Percentiles rank a stretch among this genome's conserved stretches.
Conservation (phyloP, 1,140 invertebrate genomes). For the Danaus melanippus region DNA sequence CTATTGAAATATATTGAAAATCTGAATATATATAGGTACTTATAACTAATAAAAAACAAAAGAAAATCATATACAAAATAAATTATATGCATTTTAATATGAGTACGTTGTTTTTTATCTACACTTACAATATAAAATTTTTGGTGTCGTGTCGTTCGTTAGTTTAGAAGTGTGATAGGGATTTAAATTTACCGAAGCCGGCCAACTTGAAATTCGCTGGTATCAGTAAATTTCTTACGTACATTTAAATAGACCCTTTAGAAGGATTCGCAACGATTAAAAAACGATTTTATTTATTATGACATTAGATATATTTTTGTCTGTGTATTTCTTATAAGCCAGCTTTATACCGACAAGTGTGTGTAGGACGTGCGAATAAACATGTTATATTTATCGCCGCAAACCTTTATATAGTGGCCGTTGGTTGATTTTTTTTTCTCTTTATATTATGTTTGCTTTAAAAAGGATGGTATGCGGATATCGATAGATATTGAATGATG, state of each 20-base stretch:
- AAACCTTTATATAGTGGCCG: constrained; percentile 71
- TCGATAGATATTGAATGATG: constrained; percentile 20
- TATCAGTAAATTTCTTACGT: no score
- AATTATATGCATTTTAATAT: no score
- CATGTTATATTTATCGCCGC: constrained; percentile 69
- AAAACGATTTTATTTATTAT: constrained; percentile 36
- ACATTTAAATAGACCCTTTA: no score
- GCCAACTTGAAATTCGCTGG: no score
- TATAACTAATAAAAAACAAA: no score
- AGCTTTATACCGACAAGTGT: constrained; percentile 30
- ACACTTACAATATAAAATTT: no score
- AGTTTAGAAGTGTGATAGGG: constrained; percentile 37
- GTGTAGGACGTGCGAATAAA: constrained; percentile 72
- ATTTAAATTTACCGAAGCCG: constrained; percentile 62
- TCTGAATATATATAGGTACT: no score
- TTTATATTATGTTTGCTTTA: constrained; percentile 70
- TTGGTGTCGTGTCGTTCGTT: no score
- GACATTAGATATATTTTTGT: constrained; percentile 35
- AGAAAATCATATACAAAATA: no score
- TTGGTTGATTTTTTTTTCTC: constrained; percentile 60
- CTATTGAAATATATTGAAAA: no score
- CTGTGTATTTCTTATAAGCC: constrained; percentile 26
- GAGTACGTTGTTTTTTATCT: no score
- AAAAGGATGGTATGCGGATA: constrained; percentile 51
- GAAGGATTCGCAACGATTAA: constrained; percentile 15